phyloP scores from a whole-genome alignment of 2,888 invertebrate species.

The Heteromyza rotundicornis region DNA sequence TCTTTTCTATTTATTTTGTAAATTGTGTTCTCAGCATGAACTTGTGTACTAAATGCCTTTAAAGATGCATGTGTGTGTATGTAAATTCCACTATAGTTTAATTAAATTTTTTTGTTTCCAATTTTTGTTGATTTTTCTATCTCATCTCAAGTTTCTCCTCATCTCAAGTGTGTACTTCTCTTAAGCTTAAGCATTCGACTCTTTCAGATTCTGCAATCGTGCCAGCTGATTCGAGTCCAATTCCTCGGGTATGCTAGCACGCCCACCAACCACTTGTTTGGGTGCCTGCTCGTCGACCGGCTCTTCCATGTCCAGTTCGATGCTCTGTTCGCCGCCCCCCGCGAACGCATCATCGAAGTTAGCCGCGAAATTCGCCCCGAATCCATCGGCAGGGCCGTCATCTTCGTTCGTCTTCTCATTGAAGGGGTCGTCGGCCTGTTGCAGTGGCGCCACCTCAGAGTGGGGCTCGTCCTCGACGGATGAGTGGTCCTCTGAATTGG shows the following conservation, averaged over 20 bases:
- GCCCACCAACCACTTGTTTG: conserved; percentile 76
- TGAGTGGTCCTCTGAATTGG: conserved; percentile 45
- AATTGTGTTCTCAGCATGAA: too few relatives aligned
- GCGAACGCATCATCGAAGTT: conserved; percentile 64
- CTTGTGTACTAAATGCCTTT: too few relatives aligned
- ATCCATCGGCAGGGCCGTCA: conserved; percentile 34
- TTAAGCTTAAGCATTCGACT: conserved; percentile 80
- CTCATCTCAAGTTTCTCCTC: too few relatives aligned
- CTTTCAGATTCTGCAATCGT: conserved; percentile 85
- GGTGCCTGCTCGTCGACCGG: conserved; percentile 62
- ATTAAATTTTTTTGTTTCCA: too few relatives aligned
- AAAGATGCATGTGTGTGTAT: too few relatives aligned
- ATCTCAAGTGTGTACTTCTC: background rate
- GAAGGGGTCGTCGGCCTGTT: conserved; percentile 53
- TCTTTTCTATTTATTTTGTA: too few relatives aligned
- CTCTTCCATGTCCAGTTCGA: conserved; percentile 32
- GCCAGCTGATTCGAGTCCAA: conserved; percentile 88
- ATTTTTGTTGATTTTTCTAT: too few relatives aligned
- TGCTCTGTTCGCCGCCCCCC: conserved; percentile 30
- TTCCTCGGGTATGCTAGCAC: conserved; percentile 87
- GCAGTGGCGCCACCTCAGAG: conserved; percentile 36
- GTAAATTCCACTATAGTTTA: too few relatives aligned
- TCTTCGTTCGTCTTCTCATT: conserved; percentile 44
- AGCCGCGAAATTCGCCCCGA: conserved; percentile 59
- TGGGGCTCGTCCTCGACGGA: conserved; percentile 48